Percentiles rank a stretch among this genome's conserved stretches.
Evolutionary conservation across 2,888 invertebrate species (phyloP).

Genomic region (Andrena bucephala): DNA sequence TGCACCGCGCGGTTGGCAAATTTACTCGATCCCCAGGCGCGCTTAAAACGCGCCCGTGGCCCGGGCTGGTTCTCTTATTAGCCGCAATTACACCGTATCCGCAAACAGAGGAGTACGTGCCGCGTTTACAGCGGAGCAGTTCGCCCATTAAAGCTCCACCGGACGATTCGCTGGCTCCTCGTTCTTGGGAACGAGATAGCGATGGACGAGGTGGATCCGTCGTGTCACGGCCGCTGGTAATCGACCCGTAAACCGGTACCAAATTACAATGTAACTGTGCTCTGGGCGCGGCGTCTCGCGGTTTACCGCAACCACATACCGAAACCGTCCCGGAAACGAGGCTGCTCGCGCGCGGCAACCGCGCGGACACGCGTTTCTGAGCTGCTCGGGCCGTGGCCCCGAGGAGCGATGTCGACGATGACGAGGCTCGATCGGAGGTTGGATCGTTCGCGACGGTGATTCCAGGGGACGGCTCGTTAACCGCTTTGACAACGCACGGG

Average conservation of each 20-base stretch:
- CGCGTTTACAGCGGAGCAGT: slow-evolving; percentile 11
- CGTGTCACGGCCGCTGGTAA: slow-evolving; percentile 18
- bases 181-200: slow-evolving; percentile 28
- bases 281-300: slow-evolving; percentile 43
- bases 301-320: slow-evolving; percentile 54
- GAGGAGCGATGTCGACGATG: slow-evolving; percentile 41
- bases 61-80: slow-evolving; percentile 45
- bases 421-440: slow-evolving; percentile 29
- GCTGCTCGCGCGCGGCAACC: not conserved
- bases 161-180: slow-evolving; percentile 10
- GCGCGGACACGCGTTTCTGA: slow-evolving; percentile 4
- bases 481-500: slow-evolving; percentile 55
- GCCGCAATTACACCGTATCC: slow-evolving; percentile 45
- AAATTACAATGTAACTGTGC: slow-evolving; percentile 58
- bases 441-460: slow-evolving; percentile 41
- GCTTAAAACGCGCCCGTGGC: not conserved
- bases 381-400: slow-evolving; percentile 14
- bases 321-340: slow-evolving; percentile 46
- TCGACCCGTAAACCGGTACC: slow-evolving; percentile 56
- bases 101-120: slow-evolving; percentile 35
- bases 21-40: slow-evolving; percentile 7
- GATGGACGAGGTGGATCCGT: slow-evolving; percentile 3
- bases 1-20: slow-evolving; percentile 4
- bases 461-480: slow-evolving; percentile 47
- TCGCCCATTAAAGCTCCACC: slow-evolving; percentile 33